Conservation (phyloP, 1,140 invertebrate species). For the Helicoverpa zea region DNA sequence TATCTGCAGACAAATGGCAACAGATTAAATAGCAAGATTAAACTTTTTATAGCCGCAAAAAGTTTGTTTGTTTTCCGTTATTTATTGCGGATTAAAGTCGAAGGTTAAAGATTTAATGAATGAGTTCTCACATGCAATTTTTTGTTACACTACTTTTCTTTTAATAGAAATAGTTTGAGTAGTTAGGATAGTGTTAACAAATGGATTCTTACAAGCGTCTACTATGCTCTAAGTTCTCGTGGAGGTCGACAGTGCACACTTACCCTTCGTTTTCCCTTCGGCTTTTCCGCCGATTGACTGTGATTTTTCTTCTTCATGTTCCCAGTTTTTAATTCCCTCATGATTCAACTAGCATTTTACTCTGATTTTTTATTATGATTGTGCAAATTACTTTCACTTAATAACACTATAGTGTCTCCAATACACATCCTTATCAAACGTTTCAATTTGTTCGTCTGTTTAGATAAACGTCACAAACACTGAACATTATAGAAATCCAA, state of each 20-base stretch:
- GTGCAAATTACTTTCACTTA: constrained; percentile 48
- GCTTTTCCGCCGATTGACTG: constrained; percentile 63
- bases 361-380: too few relatives aligned
- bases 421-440: constrained; percentile 51
- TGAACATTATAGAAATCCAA: constrained; percentile 40
- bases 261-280: constrained; percentile 74
- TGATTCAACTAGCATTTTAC: constrained; percentile 41
- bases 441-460: constrained; percentile 20
- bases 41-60: constrained; percentile 24
- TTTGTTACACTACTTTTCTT: background rate
- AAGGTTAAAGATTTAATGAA: constrained; percentile 26
- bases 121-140: background rate
- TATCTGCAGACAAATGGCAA: constrained; percentile 14
- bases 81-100: constrained; percentile 24
- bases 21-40: constrained; percentile 16
- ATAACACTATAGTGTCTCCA: constrained; percentile 41
- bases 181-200: background rate
- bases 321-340: constrained; percentile 51
- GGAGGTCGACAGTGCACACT: constrained; percentile 54
- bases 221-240: background rate
- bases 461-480: constrained; percentile 34
- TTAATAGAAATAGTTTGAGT: background rate
- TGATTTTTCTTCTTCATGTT: constrained; percentile 72
- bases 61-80: constrained; percentile 21
- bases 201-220: background rate